phyloP scores from a whole-genome alignment of 2,113 vertebrate species.

The Melanerpes formicivorus region DNA sequence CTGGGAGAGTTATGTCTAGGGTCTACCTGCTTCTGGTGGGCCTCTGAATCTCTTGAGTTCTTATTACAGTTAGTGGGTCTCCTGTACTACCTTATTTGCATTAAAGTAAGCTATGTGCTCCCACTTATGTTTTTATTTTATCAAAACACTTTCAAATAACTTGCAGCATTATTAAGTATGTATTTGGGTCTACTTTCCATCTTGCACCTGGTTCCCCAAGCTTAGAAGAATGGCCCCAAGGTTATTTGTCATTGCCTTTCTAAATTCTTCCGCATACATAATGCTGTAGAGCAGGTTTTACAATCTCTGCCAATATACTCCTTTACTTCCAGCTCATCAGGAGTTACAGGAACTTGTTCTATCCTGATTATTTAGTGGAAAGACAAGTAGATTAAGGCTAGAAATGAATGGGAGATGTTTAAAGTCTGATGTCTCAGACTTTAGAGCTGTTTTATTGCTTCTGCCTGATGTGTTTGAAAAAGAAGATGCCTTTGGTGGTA shows the following conservation, averaged over 20 bases:
- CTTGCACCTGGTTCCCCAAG: neutral
- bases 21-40: neutral
- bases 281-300: slow-evolving; percentile 48
- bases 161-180: neutral
- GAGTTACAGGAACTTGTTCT: slow-evolving; percentile 28
- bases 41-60: neutral
- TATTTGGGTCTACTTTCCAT: neutral
- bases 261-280: neutral
- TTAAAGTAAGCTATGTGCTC: neutral
- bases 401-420: neutral
- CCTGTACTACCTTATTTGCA: neutral
- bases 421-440: neutral
- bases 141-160: neutral
- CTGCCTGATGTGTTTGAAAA: neutral
- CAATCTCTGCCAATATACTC: neutral
- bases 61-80: neutral
- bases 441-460: neutral
- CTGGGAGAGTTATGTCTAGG: neutral
- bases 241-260: slow-evolving; percentile 39
- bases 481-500: neutral
- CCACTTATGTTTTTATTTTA: neutral
- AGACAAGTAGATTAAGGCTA: neutral
- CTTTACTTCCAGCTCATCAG: neutral
- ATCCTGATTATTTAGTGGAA: neutral
- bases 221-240: slow-evolving; percentile 12